Percentiles rank a stretch among this genome's conserved stretches.
Conservation (phyloP, 2,797 vertebrate genomes). For the Sebastes umbrosus region DNA sequence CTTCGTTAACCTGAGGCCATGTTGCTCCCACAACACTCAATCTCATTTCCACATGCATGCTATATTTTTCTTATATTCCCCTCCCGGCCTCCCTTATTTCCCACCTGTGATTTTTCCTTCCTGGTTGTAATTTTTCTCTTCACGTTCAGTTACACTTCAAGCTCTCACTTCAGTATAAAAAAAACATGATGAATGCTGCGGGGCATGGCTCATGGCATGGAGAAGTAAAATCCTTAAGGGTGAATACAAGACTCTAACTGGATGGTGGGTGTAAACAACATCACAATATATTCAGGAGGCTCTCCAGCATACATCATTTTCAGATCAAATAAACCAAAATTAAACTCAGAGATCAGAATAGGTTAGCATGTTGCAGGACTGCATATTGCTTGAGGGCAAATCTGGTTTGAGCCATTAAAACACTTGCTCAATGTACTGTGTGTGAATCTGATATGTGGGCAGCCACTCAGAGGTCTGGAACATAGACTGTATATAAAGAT, state of each 20-base stretch:
- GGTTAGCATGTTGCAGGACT: neutral
- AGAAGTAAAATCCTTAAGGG: neutral
- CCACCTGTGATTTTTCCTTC: neutral
- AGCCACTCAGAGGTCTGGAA: neutral
- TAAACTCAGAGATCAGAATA: neutral
- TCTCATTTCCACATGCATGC: slow-evolving; percentile 40
- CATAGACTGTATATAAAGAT: too few species aligned
- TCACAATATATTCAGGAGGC: neutral
- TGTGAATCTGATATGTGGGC: neutral
- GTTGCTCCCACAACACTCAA: slow-evolving; percentile 5
- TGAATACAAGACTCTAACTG: too few species aligned
- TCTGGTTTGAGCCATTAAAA: neutral
- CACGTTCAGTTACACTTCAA: slow-evolving; percentile 12
- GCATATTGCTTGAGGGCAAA: neutral
- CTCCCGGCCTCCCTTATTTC: neutral
- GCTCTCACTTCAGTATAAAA: neutral
- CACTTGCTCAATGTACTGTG: too few species aligned
- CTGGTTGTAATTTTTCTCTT: neutral
- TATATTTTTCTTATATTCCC: slow-evolving; percentile 3
- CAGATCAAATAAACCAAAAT: neutral
- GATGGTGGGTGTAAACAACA: neutral
- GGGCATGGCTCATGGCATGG: neutral
- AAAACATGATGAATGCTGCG: neutral
- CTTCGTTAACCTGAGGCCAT: slow-evolving; percentile 41
- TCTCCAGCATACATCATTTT: neutral